These are phyloP conservation scores for Aurelia sp. DNA, from an alignment of 30 jellyfish, hydroid and myxozoan genomes.

Conservation along the genomic window DNA sequence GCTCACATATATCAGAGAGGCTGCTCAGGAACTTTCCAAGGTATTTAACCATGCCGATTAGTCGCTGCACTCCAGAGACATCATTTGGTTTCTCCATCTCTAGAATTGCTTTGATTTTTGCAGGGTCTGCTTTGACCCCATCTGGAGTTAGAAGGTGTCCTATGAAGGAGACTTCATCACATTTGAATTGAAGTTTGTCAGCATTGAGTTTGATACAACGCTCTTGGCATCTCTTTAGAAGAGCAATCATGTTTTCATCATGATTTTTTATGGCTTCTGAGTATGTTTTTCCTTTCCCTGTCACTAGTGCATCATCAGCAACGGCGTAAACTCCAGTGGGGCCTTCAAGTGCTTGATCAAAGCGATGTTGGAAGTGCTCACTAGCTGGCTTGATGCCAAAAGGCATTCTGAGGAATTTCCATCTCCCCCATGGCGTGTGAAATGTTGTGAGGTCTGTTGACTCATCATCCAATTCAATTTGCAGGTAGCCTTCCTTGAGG, in stretches of 20 bases:
- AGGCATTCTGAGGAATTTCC: conserved; percentile 26
- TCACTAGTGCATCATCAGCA: conserved; percentile 33
- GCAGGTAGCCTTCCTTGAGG: no score
- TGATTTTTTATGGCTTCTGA: conserved; percentile 7
- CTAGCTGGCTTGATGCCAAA: conserved; percentile 22
- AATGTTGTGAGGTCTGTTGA: not conserved
- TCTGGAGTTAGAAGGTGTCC: conserved; percentile 31
- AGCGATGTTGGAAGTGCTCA: conserved; percentile 11
- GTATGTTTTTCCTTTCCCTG: no score
- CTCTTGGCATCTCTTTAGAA: conserved; percentile 21
- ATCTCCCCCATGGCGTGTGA: conserved; percentile 29
- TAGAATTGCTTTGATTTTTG: not conserved
- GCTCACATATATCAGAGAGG: conserved; percentile 1
- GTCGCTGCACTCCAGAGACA: no score
- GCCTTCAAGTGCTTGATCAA: no score
- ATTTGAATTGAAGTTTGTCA: conserved; percentile 25
- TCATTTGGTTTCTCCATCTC: no score
- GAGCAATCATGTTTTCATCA: conserved; percentile 25
- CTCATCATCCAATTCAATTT: no score
- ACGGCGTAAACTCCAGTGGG: conserved; percentile 16
- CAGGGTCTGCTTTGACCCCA: conserved; percentile 25
- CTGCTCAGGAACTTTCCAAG: no score
- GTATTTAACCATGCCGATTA: no score
- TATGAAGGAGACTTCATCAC: conserved; percentile 2
- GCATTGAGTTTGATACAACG: conserved; percentile 7